Evolutionary conservation across 2,113 vertebrate species (phyloP).

Genomic region (Prolemur simus): DNA sequence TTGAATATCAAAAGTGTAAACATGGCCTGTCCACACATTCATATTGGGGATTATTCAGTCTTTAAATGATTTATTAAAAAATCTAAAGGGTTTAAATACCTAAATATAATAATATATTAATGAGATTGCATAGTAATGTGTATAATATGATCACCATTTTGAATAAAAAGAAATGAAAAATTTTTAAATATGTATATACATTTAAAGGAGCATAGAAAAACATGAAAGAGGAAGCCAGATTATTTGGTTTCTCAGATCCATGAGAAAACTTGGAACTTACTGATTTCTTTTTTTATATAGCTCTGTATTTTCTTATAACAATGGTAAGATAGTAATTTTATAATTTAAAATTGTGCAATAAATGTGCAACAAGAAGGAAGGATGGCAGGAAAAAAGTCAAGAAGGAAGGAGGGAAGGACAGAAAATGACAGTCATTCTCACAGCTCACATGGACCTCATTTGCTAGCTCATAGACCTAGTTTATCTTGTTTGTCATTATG

Average conservation of each 20-base stretch:
- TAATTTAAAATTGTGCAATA: background rate
- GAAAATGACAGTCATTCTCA: background rate
- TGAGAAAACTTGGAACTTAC: background rate
- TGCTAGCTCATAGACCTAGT: background rate
- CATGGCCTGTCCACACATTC: background rate
- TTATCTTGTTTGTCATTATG: background rate
- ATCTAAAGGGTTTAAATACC: background rate
- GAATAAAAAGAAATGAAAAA: background rate
- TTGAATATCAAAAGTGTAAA: background rate
- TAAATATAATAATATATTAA: background rate
- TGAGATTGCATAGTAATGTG: background rate
- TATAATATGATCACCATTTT: background rate
- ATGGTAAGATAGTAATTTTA: background rate
- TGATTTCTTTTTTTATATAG: background rate
- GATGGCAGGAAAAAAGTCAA: background rate
- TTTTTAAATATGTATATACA: background rate
- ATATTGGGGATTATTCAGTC: background rate
- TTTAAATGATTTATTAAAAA: constrained; percentile 6
- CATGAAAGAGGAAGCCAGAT: background rate
- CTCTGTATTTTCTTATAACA: background rate
- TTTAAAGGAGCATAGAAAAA: background rate
- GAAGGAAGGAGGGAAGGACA: background rate
- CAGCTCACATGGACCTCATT: background rate
- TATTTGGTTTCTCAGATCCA: background rate
- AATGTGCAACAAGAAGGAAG: background rate